Base-by-base conservation (phyloP, 2,113 vertebrate species). In the Scalopus aquaticus region DNA sequence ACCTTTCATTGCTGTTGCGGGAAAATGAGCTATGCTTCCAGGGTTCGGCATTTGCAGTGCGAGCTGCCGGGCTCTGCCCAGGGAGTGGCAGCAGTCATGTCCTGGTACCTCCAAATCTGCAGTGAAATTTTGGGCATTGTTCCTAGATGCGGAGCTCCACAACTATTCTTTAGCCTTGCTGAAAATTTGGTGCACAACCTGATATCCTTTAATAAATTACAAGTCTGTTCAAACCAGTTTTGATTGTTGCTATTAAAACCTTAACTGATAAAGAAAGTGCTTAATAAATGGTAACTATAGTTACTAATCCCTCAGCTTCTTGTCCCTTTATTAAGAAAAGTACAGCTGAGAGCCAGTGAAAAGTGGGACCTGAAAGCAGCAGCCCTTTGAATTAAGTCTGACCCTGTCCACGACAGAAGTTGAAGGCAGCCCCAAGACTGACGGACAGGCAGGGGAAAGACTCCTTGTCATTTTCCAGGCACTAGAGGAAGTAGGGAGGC, bases 261-360 rank as follows among this genome's bases (percentile, higher is more conserved):
- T 93, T 95, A 96, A 95, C 90, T 90, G 93, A 96, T 94, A 92
- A 94, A 85, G 93, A 78, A 96, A 84, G 37, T 81, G 67, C 76
- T 93, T 95, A 90, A 93, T 94, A 94, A 81, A 93, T 81, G 92
- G 95, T 96, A 92, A 95, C 96, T 94, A 95, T 90, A 96, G 95
- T 94, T 92, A 96, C 87, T 97, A 96, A 97, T 95, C 92, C 85
- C 93, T 95, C 37, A 70, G 88, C 58, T 64, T 80, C 83, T 93
- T 51, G 80, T 81, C 37, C 80, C 79, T 95, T 96, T 95, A 90
- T 92, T 96, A 95, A 64, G 60, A 93, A 94, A 90, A 79, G 39
- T 77, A 78, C 37, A 92, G 37, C 76, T 78, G 49, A 95, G 54
- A 94, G 28, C 46, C 72, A 73, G 56, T 32, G 49, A 39, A 73